phyloP scores from a whole-genome alignment of 92 coral and sea anemone species.

The Phenganax subtilis region DNA sequence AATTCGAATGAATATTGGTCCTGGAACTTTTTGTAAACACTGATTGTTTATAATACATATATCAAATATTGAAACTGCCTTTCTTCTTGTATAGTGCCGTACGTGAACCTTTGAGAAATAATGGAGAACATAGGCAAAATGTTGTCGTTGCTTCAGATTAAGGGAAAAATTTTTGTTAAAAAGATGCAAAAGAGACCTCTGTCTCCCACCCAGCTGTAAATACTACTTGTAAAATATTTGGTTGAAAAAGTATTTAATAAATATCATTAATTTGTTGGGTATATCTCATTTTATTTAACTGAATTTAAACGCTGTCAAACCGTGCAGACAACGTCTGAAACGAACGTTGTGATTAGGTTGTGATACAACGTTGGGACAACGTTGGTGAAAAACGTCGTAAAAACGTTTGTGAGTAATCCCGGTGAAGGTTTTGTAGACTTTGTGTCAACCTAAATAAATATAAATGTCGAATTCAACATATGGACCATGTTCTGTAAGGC shows the following conservation, averaged over 20 bases:
- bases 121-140: not conserved
- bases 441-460: not conserved
- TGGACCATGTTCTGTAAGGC: not conserved
- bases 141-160: too few relatives aligned
- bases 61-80: not conserved
- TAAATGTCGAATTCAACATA: not conserved
- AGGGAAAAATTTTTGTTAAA: too few relatives aligned
- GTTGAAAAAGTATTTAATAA: too few relatives aligned
- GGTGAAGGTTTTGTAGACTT: not conserved
- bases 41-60: not conserved
- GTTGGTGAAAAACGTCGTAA: not conserved
- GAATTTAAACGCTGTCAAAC: not conserved
- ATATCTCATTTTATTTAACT: not conserved
- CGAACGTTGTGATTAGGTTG: constrained; percentile 10
- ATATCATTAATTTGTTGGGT: too few relatives aligned
- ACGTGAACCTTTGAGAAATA: not conserved
- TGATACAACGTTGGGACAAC: not conserved
- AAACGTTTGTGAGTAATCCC: not conserved
- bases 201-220: too few relatives aligned
- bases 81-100: not conserved
- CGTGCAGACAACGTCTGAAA: not conserved
- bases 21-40: not conserved
- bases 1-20: not conserved
- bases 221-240: too few relatives aligned
- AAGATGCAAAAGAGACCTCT: too few relatives aligned